A percentile compares a stretch with the other conserved stretches of the same genome.
These are phyloP conservation scores for Drosophila picticornis DNA, from an alignment of 2,888 invertebrate genomes.

Conservation along the genomic window DNA sequence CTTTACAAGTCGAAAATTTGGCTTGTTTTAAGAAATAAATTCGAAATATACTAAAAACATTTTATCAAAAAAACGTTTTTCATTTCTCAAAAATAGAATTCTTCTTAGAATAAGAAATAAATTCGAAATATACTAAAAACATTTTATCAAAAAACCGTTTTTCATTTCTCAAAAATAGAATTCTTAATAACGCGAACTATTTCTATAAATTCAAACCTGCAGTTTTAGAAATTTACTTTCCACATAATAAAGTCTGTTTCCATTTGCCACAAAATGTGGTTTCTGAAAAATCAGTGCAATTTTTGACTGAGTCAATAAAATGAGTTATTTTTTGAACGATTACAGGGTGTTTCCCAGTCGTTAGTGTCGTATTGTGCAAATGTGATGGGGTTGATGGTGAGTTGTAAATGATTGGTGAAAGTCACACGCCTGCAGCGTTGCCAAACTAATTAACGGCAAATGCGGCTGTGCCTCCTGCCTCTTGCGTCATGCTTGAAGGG, in stretches of 20 bases:
- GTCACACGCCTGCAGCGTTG: conserved; percentile 71
- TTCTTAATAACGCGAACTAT: background rate
- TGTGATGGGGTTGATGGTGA: conserved; percentile 28
- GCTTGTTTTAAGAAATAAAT: background rate
- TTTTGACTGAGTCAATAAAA: background rate
- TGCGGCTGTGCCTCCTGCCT: conserved; percentile 49
- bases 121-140: background rate
- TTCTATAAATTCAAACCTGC: background rate
- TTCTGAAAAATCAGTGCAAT: background rate
- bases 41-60: background rate
- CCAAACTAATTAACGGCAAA: conserved; percentile 78
- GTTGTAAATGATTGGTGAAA: conserved; percentile 70
- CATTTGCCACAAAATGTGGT: background rate
- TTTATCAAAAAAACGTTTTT: fast-evolving
- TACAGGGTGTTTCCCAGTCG: conserved; percentile 1
- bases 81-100: background rate
- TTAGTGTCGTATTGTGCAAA: background rate
- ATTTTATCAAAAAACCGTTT: fast-evolving
- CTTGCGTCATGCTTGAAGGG: background rate
- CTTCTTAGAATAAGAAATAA: too few species aligned
- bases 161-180: background rate
- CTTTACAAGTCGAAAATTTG: background rate
- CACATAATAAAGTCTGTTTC: background rate
- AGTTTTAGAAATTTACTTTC: background rate
- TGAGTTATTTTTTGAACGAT: fast-evolving